A percentile compares a stretch with the other conserved stretches of the same genome.
phyloP scores from a whole-genome alignment of 2,888 invertebrate genomes.

The Xylota segnis region DNA sequence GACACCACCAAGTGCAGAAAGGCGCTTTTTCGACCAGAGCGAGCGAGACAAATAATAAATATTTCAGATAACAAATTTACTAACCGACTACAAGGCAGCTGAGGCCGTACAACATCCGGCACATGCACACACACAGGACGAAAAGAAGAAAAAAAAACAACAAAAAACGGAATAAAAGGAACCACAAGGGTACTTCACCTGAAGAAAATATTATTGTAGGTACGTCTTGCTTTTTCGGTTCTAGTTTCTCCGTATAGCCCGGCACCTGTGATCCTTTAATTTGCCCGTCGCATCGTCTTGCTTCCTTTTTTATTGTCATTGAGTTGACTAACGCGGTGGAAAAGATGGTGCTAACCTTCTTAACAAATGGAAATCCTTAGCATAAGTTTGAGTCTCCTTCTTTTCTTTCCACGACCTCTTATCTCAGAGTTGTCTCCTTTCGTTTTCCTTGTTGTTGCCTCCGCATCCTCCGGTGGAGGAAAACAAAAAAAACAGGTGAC shows the following conservation, averaged over 20 bases:
- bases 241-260: not conserved
- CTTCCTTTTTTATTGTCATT: slow-evolving; percentile 22
- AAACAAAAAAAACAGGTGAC: not conserved
- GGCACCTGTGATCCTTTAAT: slow-evolving; percentile 8
- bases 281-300: slow-evolving; percentile 9
- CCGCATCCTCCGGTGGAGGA: not conserved
- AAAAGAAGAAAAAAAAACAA: not conserved
- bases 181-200: slow-evolving; percentile 52
- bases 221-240: slow-evolving; percentile 18
- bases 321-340: slow-evolving; percentile 42
- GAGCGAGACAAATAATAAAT: slow-evolving; percentile 42
- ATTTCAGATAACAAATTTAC: slow-evolving; percentile 35
- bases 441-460: slow-evolving; percentile 10
- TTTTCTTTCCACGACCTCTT: not conserved
- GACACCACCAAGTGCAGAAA: not conserved
- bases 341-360: slow-evolving; percentile 57
- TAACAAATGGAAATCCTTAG: slow-evolving; percentile 57
- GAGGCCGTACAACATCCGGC: not conserved
- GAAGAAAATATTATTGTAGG: slow-evolving; percentile 49
- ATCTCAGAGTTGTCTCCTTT: not conserved
- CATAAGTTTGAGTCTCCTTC: slow-evolving; percentile 46
- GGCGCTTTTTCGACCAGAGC: slow-evolving; percentile 1
- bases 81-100: slow-evolving; percentile 12
- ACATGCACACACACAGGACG: not conserved
- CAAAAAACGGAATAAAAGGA: not conserved